Evolutionary conservation across 1,140 invertebrate genomes (phyloP).

Genomic region (Saccostrea echinata): DNA sequence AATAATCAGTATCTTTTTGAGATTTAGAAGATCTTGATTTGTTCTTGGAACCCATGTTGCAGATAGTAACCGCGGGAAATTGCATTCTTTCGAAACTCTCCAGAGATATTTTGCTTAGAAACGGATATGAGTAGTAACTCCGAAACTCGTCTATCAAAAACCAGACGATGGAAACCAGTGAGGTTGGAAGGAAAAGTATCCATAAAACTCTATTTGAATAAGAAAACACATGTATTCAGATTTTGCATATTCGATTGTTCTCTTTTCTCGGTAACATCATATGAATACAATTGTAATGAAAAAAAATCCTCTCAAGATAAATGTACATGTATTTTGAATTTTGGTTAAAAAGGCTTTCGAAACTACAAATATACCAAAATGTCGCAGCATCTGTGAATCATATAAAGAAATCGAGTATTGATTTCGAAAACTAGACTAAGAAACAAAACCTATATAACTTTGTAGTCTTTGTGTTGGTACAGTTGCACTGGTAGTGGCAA

Average conservation of each 20-base stretch:
- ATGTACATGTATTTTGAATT: too few species aligned
- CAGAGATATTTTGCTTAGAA: background rate
- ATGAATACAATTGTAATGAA: background rate
- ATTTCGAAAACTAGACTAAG: too few species aligned
- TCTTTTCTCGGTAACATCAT: background rate
- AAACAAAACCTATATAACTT: too few species aligned
- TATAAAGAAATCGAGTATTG: too few species aligned
- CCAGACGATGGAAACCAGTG: background rate
- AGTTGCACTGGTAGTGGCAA: too few species aligned
- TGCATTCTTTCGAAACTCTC: conserved; percentile 32
- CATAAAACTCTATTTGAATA: background rate
- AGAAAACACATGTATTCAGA: background rate
- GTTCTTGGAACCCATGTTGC: conserved; percentile 51
- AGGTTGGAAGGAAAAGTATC: background rate
- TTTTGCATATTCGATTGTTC: background rate
- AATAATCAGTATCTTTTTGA: background rate
- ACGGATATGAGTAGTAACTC: background rate
- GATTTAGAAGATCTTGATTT: background rate
- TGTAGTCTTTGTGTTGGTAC: too few species aligned
- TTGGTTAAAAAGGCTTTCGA: too few species aligned
- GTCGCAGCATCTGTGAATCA: too few species aligned
- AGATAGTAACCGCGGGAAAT: conserved; percentile 53
- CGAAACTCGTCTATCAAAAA: background rate
- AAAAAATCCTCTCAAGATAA: too few species aligned
- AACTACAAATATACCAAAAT: too few species aligned